A percentile compares a stretch with the other conserved stretches of the same genome.
These are phyloP conservation scores for Xiphorhynchus erythropygius DNA, from an alignment of 2,797 vertebrate genomes.

Conservation along the genomic window DNA sequence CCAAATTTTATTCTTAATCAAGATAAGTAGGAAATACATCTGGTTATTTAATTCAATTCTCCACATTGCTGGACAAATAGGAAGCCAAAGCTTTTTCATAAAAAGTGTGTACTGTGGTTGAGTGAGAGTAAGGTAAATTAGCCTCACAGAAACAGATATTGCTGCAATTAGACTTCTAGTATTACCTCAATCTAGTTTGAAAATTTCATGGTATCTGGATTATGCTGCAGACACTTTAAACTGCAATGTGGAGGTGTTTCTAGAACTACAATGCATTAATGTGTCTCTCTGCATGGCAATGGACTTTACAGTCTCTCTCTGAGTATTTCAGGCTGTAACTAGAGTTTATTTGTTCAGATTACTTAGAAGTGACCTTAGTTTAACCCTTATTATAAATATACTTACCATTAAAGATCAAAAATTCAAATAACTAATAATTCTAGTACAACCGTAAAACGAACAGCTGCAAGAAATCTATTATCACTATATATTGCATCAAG, in stretches of 20 bases:
- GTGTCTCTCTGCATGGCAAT: background rate
- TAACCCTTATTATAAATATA: constrained; percentile 8
- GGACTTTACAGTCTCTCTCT: background rate
- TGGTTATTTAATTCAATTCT: background rate
- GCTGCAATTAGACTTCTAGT: background rate
- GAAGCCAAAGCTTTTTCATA: background rate
- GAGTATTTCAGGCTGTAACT: background rate
- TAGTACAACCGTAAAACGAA: background rate
- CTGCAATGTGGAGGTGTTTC: background rate
- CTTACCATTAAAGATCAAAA: background rate
- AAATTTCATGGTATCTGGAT: background rate
- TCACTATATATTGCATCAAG: background rate
- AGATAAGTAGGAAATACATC: background rate
- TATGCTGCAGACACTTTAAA: background rate
- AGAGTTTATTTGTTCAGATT: constrained; percentile 17
- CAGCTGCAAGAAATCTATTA: background rate
- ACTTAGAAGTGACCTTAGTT: background rate
- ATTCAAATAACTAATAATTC: background rate
- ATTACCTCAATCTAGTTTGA: background rate
- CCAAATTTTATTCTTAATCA: background rate
- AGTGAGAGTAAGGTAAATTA: background rate
- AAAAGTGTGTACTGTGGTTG: background rate
- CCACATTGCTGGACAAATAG: background rate
- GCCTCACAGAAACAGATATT: background rate
- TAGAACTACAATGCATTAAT: background rate